Evolutionary conservation across 2,888 invertebrate species (phyloP).

Genomic region (Apoderus coryli): DNA sequence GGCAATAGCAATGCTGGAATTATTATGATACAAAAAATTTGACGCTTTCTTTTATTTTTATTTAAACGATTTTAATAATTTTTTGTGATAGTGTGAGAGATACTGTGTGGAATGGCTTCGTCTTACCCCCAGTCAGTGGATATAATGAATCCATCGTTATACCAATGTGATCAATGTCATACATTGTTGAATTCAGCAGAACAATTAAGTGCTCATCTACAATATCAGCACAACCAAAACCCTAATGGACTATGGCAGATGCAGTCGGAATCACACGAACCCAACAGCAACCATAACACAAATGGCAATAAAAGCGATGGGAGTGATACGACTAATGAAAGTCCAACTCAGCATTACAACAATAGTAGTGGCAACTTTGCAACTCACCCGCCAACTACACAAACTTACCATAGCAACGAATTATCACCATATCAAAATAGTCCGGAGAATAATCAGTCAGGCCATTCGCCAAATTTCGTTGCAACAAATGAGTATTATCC

Average conservation of each 20-base stretch:
- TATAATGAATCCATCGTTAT: too few relatives aligned
- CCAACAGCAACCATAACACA: conserved; percentile 41
- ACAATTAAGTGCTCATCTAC: conserved; percentile 64
- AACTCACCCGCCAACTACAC: conserved; percentile 49
- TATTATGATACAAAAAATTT: too few relatives aligned
- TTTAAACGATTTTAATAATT: too few relatives aligned
- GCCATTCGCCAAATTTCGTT: too few relatives aligned
- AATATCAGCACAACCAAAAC: conserved; percentile 64
- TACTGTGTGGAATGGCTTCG: too few relatives aligned
- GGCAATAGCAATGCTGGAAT: too few relatives aligned
- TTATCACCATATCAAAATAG: too few relatives aligned
- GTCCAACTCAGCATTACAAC: conserved; percentile 40
- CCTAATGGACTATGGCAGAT: conserved; percentile 59
- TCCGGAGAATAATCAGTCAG: too few relatives aligned
- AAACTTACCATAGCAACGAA: conserved; percentile 51
- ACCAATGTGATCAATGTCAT: conserved; percentile 63
- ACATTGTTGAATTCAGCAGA: conserved; percentile 59
- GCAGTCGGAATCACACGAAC: conserved; percentile 33
- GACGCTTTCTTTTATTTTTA: too few relatives aligned
- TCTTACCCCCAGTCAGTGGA: too few relatives aligned
- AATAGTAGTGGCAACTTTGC: conserved; percentile 42
- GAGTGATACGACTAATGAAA: conserved; percentile 39
- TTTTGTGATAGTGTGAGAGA: too few relatives aligned
- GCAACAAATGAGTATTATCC: too few relatives aligned
- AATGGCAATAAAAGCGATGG: background rate